Evolutionary conservation across 2,113 vertebrate genomes (phyloP).

Genomic region (Leptosomus discolor): DNA sequence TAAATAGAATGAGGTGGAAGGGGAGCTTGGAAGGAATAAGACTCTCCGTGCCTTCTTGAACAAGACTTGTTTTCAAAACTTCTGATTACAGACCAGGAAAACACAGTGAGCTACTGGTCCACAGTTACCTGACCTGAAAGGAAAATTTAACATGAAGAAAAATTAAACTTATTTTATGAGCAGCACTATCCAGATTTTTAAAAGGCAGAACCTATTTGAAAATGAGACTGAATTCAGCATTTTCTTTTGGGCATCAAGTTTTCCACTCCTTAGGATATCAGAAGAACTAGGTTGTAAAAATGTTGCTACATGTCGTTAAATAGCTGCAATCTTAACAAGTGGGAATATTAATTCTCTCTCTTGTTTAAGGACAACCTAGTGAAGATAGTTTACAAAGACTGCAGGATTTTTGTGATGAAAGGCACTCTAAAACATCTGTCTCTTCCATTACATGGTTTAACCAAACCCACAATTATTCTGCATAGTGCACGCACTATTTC

Average conservation of each 20-base stretch:
- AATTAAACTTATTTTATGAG: background rate
- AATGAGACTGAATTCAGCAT: background rate
- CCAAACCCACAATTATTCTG: background rate
- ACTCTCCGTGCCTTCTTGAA: background rate
- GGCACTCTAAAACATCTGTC: background rate
- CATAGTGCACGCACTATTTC: background rate
- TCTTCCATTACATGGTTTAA: background rate
- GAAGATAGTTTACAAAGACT: background rate
- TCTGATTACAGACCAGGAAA: background rate
- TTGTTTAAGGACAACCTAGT: background rate
- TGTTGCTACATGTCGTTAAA: background rate
- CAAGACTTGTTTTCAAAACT: background rate
- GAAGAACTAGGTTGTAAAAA: background rate
- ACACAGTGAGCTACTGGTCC: background rate
- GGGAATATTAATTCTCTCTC: background rate
- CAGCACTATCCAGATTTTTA: background rate
- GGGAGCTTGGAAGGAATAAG: background rate
- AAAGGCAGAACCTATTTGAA: background rate
- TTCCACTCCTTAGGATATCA: background rate
- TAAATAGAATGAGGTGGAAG: background rate
- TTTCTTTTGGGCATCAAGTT: background rate
- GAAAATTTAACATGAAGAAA: background rate
- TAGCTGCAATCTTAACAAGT: background rate
- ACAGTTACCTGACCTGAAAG: background rate
- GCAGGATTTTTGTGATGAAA: background rate